These are phyloP conservation scores for Daboia siamensis DNA, from an alignment of 2,113 vertebrate genomes.

Conservation along the genomic window DNA sequence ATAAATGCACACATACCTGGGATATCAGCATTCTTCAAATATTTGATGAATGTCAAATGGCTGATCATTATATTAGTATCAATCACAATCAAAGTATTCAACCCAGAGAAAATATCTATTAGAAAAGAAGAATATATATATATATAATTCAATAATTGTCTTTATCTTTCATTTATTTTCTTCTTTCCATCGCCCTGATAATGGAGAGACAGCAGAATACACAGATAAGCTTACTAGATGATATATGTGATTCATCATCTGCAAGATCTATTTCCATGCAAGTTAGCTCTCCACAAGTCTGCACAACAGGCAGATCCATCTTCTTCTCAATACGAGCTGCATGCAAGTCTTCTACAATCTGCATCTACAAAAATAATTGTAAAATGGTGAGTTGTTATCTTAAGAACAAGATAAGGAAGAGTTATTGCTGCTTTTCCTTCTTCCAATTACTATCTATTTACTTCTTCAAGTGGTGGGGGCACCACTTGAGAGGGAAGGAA, in stretches of 20 bases:
- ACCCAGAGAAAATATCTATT: conserved; percentile 67
- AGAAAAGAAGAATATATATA: conserved; percentile 15
- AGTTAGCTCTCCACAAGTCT: conserved; percentile 83
- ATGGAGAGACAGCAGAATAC: not conserved
- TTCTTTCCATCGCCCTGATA: not conserved
- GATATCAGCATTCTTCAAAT: conserved; percentile 76
- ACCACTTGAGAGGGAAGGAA: not conserved
- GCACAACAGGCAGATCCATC: conserved; percentile 71
- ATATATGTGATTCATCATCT: conserved; percentile 66
- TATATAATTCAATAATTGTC: conserved; percentile 10
- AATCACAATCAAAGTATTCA: conserved; percentile 80
- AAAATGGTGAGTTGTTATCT: not conserved
- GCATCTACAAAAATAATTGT: conserved; percentile 67
- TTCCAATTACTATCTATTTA: not conserved
- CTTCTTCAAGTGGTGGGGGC: no score
- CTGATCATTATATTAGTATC: conserved; percentile 95
- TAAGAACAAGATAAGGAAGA: not conserved
- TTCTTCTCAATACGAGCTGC: conserved; percentile 78
- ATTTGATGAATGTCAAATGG: conserved; percentile 86
- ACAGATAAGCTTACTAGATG: conserved; percentile 63
- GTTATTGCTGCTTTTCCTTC: not conserved
- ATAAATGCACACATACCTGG: conserved; percentile 72
- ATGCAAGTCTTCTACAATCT: conserved; percentile 83
- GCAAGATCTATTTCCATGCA: conserved; percentile 87
- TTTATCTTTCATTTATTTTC: not conserved